phyloP scores from a whole-genome alignment of 2,113 vertebrate species.

The Pteronura brasiliensis region DNA sequence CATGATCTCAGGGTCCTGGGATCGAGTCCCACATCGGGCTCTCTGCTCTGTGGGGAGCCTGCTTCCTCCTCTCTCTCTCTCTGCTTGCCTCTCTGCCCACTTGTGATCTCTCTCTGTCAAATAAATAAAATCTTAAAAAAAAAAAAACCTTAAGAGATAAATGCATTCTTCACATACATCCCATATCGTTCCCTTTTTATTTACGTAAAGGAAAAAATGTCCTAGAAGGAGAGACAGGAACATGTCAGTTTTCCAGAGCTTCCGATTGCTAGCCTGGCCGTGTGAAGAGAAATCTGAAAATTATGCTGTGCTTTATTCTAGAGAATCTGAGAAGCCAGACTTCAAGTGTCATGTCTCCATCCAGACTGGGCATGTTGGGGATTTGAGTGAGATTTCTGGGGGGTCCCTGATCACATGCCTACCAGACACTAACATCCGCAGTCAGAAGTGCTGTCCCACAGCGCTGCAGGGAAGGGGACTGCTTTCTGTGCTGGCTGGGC shows the following conservation, averaged over 20 bases:
- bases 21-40: too few relatives aligned
- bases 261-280: background rate
- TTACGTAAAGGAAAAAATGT: background rate
- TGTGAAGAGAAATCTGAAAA: background rate
- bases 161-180: background rate
- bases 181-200: background rate
- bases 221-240: background rate
- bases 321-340: background rate
- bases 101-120: too few relatives aligned
- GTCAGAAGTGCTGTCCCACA: background rate
- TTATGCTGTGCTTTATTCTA: background rate
- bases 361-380: background rate
- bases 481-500: background rate
- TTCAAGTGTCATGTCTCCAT: background rate
- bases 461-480: background rate
- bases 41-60: too few relatives aligned
- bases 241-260: background rate
- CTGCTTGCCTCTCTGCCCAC: too few relatives aligned
- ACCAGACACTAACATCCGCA: background rate
- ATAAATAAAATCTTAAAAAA: too few relatives aligned
- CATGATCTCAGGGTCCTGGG: too few relatives aligned
- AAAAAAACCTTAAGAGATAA: background rate
- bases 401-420: background rate
- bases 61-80: too few relatives aligned
- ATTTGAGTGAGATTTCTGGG: background rate